Conservation (phyloP, 2,113 vertebrate species). For the Cyanocitta stelleri region DNA sequence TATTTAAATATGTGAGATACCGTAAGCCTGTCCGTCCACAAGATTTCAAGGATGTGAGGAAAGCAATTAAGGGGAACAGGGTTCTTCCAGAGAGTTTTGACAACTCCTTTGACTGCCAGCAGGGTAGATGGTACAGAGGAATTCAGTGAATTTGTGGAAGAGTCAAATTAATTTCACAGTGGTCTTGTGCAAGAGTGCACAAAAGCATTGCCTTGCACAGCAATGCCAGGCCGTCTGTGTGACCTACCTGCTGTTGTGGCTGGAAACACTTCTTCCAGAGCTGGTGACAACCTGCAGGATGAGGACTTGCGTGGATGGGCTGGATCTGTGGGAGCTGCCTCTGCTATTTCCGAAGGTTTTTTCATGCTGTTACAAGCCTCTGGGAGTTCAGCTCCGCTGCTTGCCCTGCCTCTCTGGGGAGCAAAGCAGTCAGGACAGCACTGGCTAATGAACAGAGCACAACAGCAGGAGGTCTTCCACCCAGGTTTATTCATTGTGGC, state of each 20-base stretch:
- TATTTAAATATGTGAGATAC: conserved; percentile 10
- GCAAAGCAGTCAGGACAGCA: not conserved
- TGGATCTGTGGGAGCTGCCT: not conserved
- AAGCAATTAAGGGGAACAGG: not conserved
- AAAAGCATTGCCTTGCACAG: not conserved
- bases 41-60: not conserved
- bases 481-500: not conserved
- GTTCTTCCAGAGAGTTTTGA: not conserved
- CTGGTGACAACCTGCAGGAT: not conserved
- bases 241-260: not conserved
- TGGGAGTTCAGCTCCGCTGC: not conserved
- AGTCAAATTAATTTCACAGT: not conserved
- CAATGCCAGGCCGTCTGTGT: not conserved
- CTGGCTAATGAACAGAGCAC: not conserved
- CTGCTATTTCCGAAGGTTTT: not conserved
- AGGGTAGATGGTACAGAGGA: not conserved
- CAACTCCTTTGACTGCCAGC: not conserved
- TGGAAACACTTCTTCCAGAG: not conserved
- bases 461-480: not conserved
- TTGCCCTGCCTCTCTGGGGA: not conserved
- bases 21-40: not conserved
- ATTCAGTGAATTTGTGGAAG: not conserved
- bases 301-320: fast-evolving
- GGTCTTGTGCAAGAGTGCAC: not conserved
- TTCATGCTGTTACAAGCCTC: not conserved